A percentile compares a stretch with the other conserved stretches of the same genome.
Evolutionary conservation across 37 sponge, comb jelly and placozoan species (phyloP).

Genomic region (Diacarnus erythraeanus): DNA sequence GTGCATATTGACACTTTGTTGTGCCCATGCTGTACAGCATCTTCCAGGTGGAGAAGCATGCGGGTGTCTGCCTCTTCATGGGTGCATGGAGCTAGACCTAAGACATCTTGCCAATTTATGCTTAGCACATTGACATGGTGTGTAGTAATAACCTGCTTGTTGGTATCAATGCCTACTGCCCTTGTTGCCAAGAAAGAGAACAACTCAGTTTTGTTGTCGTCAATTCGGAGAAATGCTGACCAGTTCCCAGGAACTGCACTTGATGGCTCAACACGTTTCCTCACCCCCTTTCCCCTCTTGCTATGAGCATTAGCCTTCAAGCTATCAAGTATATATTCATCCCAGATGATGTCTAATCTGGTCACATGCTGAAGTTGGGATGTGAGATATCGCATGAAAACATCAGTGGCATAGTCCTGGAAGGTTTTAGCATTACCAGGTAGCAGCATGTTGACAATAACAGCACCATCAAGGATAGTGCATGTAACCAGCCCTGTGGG

Average conservation of each 20-base stretch:
- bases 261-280: neutral
- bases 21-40: constrained; percentile 15
- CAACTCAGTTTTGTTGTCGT: constrained; percentile 19
- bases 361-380: neutral
- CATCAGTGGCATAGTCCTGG: neutral
- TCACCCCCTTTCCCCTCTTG: constrained; percentile 4
- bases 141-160: constrained; percentile 15
- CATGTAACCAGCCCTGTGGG: neutral
- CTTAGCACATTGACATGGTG: neutral
- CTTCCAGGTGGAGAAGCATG: constrained; percentile 6
- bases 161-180: neutral
- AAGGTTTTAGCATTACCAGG: constrained; percentile 30
- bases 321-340: neutral
- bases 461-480: constrained; percentile 18
- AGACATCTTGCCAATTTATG: neutral
- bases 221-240: constrained; percentile 2
- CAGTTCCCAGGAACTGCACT: constrained; percentile 28
- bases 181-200: neutral
- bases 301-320: neutral
- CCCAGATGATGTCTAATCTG: constrained; percentile 20
- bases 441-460: constrained; percentile 37
- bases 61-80: constrained; percentile 31
- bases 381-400: neutral
- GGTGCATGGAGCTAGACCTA: neutral
- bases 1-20: neutral